A percentile compares a stretch with the other conserved stretches of the same genome.
Conservation (phyloP, 2,888 invertebrate species). For the Cephalotes varians region DNA sequence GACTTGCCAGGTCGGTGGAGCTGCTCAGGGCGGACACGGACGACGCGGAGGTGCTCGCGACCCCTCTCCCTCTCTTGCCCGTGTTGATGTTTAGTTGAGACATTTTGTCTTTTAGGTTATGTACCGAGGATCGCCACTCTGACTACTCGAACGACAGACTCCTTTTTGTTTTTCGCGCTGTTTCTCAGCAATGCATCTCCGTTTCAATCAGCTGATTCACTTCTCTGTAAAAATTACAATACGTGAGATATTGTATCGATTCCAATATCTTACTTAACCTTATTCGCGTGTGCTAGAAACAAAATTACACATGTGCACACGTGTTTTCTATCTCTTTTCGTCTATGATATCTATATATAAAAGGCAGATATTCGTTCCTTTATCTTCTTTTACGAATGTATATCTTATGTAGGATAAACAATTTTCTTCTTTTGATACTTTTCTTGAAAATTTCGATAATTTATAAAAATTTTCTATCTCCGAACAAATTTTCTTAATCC, state of each 20-base stretch:
- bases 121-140: slow-evolving; percentile 56
- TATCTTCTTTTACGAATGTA: not conserved
- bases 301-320: not conserved
- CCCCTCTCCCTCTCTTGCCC: slow-evolving; percentile 84
- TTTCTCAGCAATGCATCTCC: slow-evolving; percentile 55
- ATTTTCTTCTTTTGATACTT: not conserved
- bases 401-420: not conserved
- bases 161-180: slow-evolving; percentile 27
- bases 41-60: slow-evolving; percentile 86
- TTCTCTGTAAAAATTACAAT: slow-evolving; percentile 67
- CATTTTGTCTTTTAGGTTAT: slow-evolving; percentile 76
- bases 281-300: not conserved
- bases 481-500: not conserved
- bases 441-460: not conserved
- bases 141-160: slow-evolving; percentile 37
- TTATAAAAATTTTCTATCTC: not conserved
- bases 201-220: slow-evolving; percentile 55
- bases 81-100: slow-evolving; percentile 83
- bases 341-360: not conserved
- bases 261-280: not conserved
- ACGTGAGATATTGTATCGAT: not conserved
- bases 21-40: slow-evolving; percentile 89
- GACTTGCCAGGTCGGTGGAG: slow-evolving; percentile 95
- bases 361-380: not conserved
- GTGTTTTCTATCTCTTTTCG: not conserved